Evolutionary conservation across 2,113 vertebrate species (phyloP), one percentile per base, ranked within the genome.

Genomic region (Meleagris gallopavo): DNA sequence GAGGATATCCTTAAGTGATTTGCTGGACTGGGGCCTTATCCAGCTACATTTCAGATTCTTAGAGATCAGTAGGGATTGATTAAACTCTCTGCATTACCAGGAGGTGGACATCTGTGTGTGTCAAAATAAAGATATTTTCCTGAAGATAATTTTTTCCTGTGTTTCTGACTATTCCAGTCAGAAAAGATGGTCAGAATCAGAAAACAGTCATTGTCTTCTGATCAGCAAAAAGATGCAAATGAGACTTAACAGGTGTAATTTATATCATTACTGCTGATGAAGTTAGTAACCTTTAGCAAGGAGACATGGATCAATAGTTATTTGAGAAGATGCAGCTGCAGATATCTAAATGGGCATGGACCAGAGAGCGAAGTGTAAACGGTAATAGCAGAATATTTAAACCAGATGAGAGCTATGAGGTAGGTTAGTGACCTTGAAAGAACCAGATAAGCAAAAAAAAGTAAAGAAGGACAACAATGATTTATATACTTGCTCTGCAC

Each of bases 281-380:
- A 97, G 89, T 92, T 88, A 66, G 88, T 77, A 96, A 95, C 86
- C 93, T 97, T 97, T 83, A 88, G 86, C 86, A 94, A 97, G 87
- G 92, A 96, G 91, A 94, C 64, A 76, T 34, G 88, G 86, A 96
- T 97, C 96, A 95, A 95, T 86, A 90, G 52, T 81, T 83, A n/a
- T 57, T 87, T 57, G 74, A 95, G 76, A 83, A 82, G 89, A 76
- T 55, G 73, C 89, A 97, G 89, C 92, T 97, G 58, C 27, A 85
- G 78, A 70, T 86, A 87, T 34, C 92, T 94, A 94, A 88, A 79
- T 40, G 62, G 81, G 43, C 89, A 80, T 27, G 77, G 78, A 88
- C 74, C 43, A 71, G 64, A 61, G 97, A 96, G 88, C 29, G 30
- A 97, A 43, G 60, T 97, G 66, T 88, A 91, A 84, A 94, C 95